Conservation (phyloP, 2,113 vertebrate genomes). For the Collichthys lucidus region DNA sequence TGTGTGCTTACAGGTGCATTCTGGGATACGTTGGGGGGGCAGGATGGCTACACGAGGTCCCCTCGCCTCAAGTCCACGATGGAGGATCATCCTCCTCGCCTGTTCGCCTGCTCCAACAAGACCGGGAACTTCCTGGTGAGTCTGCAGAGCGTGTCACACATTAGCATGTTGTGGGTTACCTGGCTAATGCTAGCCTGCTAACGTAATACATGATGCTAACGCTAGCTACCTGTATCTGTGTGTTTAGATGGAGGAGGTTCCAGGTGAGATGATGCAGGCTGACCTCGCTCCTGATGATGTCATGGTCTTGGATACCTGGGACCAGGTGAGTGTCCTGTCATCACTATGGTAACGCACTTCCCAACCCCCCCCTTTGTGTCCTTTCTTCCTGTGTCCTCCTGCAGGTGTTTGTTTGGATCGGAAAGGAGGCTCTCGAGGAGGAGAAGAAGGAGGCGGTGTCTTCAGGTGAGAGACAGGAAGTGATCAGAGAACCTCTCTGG, state of each 20-base stretch:
- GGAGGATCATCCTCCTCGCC: slow-evolving; percentile 89
- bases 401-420: slow-evolving; percentile 93
- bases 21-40: slow-evolving; percentile 89
- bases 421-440: slow-evolving; percentile 89
- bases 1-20: slow-evolving; percentile 83
- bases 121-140: slow-evolving; percentile 90
- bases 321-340: slow-evolving; percentile 84
- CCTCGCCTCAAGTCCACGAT: slow-evolving; percentile 88
- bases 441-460: slow-evolving; percentile 86
- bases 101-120: slow-evolving; percentile 94
- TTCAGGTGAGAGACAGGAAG: slow-evolving; percentile 83
- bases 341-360: neutral
- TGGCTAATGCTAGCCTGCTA: too few relatives aligned
- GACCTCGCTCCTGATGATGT: slow-evolving; percentile 93
- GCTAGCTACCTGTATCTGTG: neutral
- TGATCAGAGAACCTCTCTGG: neutral
- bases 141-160: slow-evolving; percentile 43
- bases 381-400: slow-evolving; percentile 18
- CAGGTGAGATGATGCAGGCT: slow-evolving; percentile 91
- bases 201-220: too few relatives aligned
- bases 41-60: slow-evolving; percentile 86
- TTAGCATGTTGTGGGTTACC: too few relatives aligned
- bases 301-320: slow-evolving; percentile 93
- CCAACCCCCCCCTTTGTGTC: neutral
- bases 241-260: slow-evolving; percentile 91